phyloP scores from a whole-genome alignment of 53 echinoderm and acorn worm genomes.

The Temnopleurus reevesii region DNA sequence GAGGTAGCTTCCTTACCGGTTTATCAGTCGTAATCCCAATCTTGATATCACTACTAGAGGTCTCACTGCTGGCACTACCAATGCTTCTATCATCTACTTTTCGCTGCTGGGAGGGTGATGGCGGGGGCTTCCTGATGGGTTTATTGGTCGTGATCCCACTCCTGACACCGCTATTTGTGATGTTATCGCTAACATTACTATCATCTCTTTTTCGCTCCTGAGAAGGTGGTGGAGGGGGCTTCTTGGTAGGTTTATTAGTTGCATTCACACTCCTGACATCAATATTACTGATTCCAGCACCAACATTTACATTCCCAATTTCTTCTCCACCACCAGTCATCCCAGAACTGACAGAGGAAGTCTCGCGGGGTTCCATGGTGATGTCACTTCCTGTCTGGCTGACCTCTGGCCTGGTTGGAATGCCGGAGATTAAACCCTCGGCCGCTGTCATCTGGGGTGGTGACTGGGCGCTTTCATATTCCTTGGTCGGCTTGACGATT shows the following conservation, averaged over 20 bases:
- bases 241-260: neutral
- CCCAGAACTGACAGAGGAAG: conserved; percentile 9
- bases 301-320: conserved; percentile 1
- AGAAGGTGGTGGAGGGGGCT: neutral
- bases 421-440: neutral
- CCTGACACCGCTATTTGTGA: neutral
- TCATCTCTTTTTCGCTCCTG: conserved; percentile 25
- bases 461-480: conserved; percentile 40
- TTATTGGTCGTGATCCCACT: neutral
- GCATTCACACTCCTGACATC: conserved; percentile 5
- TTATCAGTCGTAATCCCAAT: neutral
- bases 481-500: conserved; percentile 27
- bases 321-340: conserved; percentile 25
- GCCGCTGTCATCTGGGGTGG: neutral
- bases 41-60: neutral
- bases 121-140: neutral
- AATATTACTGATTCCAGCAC: conserved; percentile 20
- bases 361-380: neutral
- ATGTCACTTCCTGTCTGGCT: conserved; percentile 20
- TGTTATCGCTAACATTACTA: conserved; percentile 26
- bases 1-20: neutral
- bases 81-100: neutral
- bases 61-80: conserved; percentile 15
- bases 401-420: neutral
- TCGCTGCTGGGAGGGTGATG: neutral